phyloP scores from a whole-genome alignment of 2,797 vertebrate genomes.

The Pipistrellus pipistrellus region DNA sequence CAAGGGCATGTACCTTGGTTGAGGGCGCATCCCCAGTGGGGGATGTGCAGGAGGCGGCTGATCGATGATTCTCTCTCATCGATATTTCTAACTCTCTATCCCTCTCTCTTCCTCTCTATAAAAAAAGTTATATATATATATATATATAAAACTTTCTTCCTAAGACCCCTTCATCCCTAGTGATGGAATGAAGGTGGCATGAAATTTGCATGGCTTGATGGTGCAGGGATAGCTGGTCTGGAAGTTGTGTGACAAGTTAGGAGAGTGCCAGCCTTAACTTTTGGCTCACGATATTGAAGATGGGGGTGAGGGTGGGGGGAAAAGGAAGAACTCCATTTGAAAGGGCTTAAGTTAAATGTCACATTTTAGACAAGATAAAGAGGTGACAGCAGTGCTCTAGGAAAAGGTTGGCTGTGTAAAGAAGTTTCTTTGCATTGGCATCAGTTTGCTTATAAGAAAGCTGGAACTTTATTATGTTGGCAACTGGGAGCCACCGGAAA shows the following conservation, averaged over 20 bases:
- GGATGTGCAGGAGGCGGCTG: too few relatives aligned
- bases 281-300: conserved; percentile 22
- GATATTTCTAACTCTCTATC: too few relatives aligned
- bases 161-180: not conserved
- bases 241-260: not conserved
- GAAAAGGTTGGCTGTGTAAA: not conserved
- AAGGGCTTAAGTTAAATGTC: conserved; percentile 10
- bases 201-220: not conserved
- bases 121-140: too few relatives aligned
- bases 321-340: not conserved
- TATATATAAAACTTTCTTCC: not conserved
- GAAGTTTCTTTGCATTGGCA: not conserved
- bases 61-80: too few relatives aligned
- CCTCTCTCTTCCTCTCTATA: too few relatives aligned
- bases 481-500: not conserved
- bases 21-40: too few relatives aligned
- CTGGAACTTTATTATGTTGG: not conserved
- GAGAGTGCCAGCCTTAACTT: conserved; percentile 25
- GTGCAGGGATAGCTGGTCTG: not conserved
- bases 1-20: too few relatives aligned
- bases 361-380: conserved; percentile 9
- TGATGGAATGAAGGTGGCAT: not conserved
- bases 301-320: too few relatives aligned
- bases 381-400: not conserved
- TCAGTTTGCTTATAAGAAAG: not conserved